phyloP scores from a whole-genome alignment of 2,797 vertebrate species.

The Chiloscyllium punctatum region DNA sequence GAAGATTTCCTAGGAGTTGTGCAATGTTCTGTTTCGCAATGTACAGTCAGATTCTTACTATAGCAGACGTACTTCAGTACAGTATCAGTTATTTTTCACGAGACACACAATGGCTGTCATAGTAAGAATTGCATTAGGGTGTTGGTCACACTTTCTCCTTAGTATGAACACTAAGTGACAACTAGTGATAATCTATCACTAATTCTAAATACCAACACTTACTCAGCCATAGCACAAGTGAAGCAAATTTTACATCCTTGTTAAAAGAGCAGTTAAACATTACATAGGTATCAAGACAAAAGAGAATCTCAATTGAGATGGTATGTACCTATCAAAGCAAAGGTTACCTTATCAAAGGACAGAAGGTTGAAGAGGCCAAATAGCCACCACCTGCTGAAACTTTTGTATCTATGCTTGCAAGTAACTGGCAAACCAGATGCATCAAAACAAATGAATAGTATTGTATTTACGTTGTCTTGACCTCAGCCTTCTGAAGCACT shows the following conservation, averaged over 20 bases:
- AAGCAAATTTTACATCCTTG: neutral
- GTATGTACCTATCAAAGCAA: no score
- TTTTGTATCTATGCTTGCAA: no score
- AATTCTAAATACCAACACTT: neutral
- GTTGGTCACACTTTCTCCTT: neutral
- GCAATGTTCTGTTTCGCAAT: neutral
- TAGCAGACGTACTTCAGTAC: neutral
- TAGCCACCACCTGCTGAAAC: no score
- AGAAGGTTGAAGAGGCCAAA: no score
- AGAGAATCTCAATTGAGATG: no score
- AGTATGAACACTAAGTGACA: neutral
- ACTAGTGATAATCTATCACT: neutral
- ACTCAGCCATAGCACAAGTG: neutral
- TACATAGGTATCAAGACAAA: neutral
- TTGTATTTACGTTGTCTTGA: neutral
- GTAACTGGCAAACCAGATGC: neutral
- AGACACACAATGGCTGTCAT: neutral
- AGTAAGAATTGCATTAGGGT: neutral
- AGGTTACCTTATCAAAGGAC: no score
- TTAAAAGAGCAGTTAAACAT: neutral
- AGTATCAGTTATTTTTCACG: neutral
- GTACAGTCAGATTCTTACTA: neutral
- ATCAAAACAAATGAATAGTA: neutral
- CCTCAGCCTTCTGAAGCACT: neutral
- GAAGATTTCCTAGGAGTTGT: neutral